Evolutionary conservation across 2,113 vertebrate genomes (phyloP).

Genomic region (Oncorhynchus masou): DNA sequence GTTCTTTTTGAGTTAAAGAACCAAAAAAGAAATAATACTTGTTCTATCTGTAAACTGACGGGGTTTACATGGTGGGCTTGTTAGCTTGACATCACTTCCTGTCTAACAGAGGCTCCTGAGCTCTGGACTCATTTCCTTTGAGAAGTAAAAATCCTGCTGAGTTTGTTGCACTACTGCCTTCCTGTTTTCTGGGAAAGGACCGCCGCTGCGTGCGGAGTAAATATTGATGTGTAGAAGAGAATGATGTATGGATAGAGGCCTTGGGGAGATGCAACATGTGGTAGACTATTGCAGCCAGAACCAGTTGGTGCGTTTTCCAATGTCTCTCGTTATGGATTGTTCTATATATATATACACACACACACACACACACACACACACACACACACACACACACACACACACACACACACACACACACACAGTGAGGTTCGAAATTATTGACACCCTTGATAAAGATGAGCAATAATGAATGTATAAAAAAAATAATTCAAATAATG

Average conservation of each 20-base stretch:
- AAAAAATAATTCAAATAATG: no score
- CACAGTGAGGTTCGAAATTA: no score
- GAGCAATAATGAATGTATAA: no score
- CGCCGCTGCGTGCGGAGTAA: constrained; percentile 77
- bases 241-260: constrained; percentile 32
- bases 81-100: constrained; percentile 55
- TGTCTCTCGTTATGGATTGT: constrained; percentile 34
- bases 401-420: constrained; percentile 11
- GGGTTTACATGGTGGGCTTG: constrained; percentile 50
- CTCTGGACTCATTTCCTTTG: constrained; percentile 73
- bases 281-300: constrained; percentile 41
- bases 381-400: no score
- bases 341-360: constrained; percentile 42
- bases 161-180: constrained; percentile 97
- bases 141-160: constrained; percentile 62
- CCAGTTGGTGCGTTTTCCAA: constrained; percentile 47
- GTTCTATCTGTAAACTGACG: not conserved
- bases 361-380: no score
- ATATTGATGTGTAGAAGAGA: constrained; percentile 51
- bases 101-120: constrained; percentile 79
- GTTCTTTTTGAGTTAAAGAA: constrained; percentile 59
- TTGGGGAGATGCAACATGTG: constrained; percentile 33
- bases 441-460: no score
- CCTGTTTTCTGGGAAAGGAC: constrained; percentile 78
- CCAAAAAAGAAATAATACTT: constrained; percentile 50